Base-by-base conservation (phyloP, 2,113 vertebrate species). In the Myanophis thanlyinensis region DNA sequence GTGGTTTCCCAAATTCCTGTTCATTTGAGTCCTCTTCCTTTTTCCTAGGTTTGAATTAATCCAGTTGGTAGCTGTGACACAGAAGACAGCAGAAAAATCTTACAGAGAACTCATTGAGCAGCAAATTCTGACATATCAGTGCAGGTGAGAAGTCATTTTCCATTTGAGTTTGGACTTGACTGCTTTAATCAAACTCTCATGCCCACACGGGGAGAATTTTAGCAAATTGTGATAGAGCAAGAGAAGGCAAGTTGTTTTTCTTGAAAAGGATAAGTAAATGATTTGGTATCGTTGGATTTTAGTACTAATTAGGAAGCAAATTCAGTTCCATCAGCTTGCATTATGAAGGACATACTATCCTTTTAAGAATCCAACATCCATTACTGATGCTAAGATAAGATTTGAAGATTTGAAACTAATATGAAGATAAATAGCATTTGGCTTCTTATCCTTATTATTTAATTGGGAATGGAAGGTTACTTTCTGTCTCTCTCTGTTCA, bases 1-100 rank as follows among this genome's bases (percentile, higher is more conserved):
- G 13, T n/a, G 44, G 3, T 27, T 51, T 73, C 25, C 35, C 15
- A 22, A 3, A 35, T 47, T 59, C n/a, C n/a, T 85, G 6, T 27
- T 80, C 8, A 3, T 8, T 8, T 1, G 25, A 40, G 25, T 15
- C 92, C 86, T 94, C 92, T 20, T 73, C 47, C 46, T 2, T 95
- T 73, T 22, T 92, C 87, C 11, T 97, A 99, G 99, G 96, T 99
- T 99, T 0, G 99, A 99, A 97, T 93, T 99, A 93, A 99, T 99
- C 97, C 99, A 99, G 97, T 95, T 99, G 97, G 99, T 99, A 20
- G 98, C 98, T 0, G 99, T 99, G 96, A 99, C 99, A 0, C 99
- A 99, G 97, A 99, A 98, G 96, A 98, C 98, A 0, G 98, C 98
- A 0, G 99, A 99, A 97, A 97, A 95, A 25, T 98, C 98, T 0